Conservation (phyloP, 2,888 invertebrate species). For the Unio delphinus region DNA sequence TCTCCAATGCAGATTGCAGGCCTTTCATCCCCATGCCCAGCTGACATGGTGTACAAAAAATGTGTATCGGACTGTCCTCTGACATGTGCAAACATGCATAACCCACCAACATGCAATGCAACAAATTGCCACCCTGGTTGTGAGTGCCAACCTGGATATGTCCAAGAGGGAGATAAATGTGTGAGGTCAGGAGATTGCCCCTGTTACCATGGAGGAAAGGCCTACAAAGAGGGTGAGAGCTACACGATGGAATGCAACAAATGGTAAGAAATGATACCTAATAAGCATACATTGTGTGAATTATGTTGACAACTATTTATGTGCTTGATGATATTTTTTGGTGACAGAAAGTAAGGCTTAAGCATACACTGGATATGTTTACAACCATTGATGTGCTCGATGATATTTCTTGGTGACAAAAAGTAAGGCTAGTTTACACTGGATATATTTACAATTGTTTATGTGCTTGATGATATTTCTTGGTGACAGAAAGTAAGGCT, state of each 20-base stretch:
- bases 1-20: slow-evolving; percentile 7
- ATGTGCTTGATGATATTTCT: too few species aligned
- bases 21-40: slow-evolving; percentile 41
- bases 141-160: slow-evolving; percentile 83
- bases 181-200: slow-evolving; percentile 77
- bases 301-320: too few species aligned
- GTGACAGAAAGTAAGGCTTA: too few species aligned
- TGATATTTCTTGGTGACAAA: too few species aligned
- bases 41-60: slow-evolving; percentile 80
- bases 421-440: too few species aligned
- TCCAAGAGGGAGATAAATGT: slow-evolving; percentile 59
- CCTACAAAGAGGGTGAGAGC: slow-evolving; percentile 83
- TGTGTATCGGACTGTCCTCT: slow-evolving; percentile 81
- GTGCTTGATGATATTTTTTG: too few species aligned
- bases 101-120: slow-evolving; percentile 72
- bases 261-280: slow-evolving; percentile 75
- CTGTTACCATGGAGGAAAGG: slow-evolving; percentile 89
- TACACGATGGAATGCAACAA: slow-evolving; percentile 89
- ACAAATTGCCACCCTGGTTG: slow-evolving; percentile 37
- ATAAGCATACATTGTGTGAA: too few species aligned
- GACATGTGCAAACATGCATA: slow-evolving; percentile 87
- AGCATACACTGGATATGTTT: not conserved
- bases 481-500: too few species aligned
- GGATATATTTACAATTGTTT: not conserved
- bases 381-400: not conserved